Percentiles rank a stretch among this genome's conserved stretches.
Conservation (phyloP, 2,888 invertebrate genomes). For the Ophraella communa region DNA sequence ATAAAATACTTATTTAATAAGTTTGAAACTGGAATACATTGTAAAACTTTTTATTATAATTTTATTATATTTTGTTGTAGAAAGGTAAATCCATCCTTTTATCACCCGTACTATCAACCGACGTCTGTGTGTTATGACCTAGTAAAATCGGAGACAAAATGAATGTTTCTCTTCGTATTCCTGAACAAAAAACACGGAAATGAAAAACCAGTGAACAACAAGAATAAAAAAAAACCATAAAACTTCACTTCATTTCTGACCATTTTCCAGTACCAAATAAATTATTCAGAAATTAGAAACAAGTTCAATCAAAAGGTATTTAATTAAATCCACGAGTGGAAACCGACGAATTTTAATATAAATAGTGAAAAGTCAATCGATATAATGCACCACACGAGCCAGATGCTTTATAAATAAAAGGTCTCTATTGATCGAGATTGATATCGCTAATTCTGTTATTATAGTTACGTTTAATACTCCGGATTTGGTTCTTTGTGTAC, state of each 20-base stretch:
- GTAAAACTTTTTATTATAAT: no score
- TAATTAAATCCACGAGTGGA: conserved; percentile 5
- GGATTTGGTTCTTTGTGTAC: background rate
- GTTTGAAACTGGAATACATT: no score
- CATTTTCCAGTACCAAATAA: background rate
- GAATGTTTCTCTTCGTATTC: conserved; percentile 10
- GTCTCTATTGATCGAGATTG: background rate
- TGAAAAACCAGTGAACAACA: conserved; percentile 14
- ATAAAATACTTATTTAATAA: no score
- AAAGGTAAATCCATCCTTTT: background rate
- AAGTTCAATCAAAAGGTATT: conserved; percentile 10
- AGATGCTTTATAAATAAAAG: background rate
- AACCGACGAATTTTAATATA: background rate
- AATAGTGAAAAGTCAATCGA: background rate
- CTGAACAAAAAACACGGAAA: conserved; percentile 12
- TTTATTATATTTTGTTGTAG: no score
- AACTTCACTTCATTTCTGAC: background rate
- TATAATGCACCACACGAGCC: background rate
- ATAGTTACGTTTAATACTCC: background rate
- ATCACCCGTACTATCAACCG: conserved; percentile 5
- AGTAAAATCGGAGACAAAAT: conserved; percentile 3
- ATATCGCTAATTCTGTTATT: background rate
- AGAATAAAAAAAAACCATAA: background rate
- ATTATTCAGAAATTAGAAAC: background rate
- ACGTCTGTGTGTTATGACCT: background rate